Base-by-base conservation (phyloP, 2,797 vertebrate genomes). In the Gymnoscopelus microlampas region DNA sequence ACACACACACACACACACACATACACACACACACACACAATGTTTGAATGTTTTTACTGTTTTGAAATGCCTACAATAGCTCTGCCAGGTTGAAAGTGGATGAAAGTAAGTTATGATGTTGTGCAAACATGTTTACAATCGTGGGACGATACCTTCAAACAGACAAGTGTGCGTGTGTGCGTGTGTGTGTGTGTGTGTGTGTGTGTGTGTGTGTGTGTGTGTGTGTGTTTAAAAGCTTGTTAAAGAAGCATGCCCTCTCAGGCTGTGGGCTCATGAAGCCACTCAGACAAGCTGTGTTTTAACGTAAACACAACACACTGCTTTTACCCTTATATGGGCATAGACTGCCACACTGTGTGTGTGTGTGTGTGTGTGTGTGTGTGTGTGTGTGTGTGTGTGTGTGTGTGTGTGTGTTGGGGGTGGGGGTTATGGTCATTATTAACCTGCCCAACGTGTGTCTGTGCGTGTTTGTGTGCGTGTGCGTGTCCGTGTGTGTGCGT, bases 261-360 rank as follows among this genome's bases (percentile, higher is more conserved):
- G 26, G 26, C 55, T 65, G 80, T 82, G 77, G 79, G 78, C 89
- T 86, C 85, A 19, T 82, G 86, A 83, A 77, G 88, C 76, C 82
- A 85, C 85, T 87, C 81, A 84, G 87, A 86, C 84, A 86, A 92
- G 90, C 78, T 68, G 84, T 92, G 92, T 92, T 92, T 92, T 88
- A 91, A 82, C 89, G 86, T 94, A 93, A 94, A 93, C 92, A 93
- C 86, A 3, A 88, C 83, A 77, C 86, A 78, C 79, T 67, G 79
- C 74, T 91, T 93, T 93, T 93, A 90, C 88, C 93, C 92, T 91
- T 94, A 94, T 83, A 93, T 91, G 93, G 93, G 77, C 87, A 93
- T 88, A 86, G 63, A 74, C 83, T 81, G 86, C 77, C 84, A 87
- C 89, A 91, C 85, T 66, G 69, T 76, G 35, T 63, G 66, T 68